These are phyloP conservation scores for Sialia sialis DNA, from an alignment of 2,113 vertebrate genomes.

Conservation along the genomic window DNA sequence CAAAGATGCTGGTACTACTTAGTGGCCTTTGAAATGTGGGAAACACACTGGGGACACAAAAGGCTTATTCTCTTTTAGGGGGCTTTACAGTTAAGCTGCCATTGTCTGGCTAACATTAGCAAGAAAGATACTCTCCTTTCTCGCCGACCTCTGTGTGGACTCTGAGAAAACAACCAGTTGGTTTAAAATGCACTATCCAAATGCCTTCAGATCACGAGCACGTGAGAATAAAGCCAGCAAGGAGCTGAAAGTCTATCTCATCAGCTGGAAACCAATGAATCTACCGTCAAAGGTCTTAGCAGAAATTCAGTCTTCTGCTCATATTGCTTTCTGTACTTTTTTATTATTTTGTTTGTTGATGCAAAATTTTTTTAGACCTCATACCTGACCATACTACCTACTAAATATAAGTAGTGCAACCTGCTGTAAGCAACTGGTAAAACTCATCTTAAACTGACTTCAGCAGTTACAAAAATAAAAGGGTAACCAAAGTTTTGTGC, in stretches of 20 bases:
- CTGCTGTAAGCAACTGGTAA: neutral
- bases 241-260: constrained; percentile 32
- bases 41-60: constrained; percentile 63
- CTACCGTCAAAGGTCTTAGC: constrained; percentile 33
- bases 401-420: neutral
- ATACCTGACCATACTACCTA: neutral
- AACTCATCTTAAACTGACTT: neutral
- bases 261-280: constrained; percentile 15
- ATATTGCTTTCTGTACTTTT: neutral
- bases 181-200: constrained; percentile 44
- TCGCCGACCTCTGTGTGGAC: constrained; percentile 19
- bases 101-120: constrained; percentile 57
- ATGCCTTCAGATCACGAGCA: neutral
- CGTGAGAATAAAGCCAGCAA: constrained; percentile 10
- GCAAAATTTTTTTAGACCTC: neutral
- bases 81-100: constrained; percentile 60
- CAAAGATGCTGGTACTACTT: constrained; percentile 52
- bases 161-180: constrained; percentile 54
- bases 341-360: neutral
- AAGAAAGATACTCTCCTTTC: constrained; percentile 49
- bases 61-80: constrained; percentile 54
- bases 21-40: constrained; percentile 62
- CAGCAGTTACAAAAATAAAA: neutral
- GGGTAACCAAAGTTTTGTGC: neutral
- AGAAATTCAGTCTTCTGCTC: constrained; percentile 34